phyloP scores from a whole-genome alignment of 2,113 vertebrate species.

The Myotis yumanensis region DNA sequence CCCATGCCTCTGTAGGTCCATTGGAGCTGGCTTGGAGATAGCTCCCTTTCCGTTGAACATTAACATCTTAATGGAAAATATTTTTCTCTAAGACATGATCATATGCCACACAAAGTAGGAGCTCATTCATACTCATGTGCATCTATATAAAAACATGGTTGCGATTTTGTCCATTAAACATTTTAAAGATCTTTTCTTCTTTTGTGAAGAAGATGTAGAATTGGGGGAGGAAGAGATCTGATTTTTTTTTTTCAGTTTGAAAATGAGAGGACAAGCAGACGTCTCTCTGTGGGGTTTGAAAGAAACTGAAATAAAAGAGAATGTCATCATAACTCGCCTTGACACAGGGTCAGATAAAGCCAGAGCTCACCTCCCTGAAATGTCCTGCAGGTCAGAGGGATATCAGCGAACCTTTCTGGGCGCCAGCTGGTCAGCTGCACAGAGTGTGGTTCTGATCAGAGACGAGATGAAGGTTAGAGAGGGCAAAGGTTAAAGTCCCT shows the following conservation, averaged over 20 bases:
- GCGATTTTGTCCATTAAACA: background rate
- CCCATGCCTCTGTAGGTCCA: background rate
- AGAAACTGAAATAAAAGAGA: constrained; percentile 69
- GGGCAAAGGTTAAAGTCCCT: constrained; percentile 74
- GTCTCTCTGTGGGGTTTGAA: constrained; percentile 47
- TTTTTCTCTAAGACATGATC: background rate
- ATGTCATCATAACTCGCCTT: background rate
- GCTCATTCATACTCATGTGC: background rate
- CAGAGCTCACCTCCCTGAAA: constrained; percentile 67
- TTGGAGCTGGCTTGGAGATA: background rate
- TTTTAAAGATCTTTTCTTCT: constrained; percentile 25
- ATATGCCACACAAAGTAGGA: background rate
- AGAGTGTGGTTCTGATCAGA: constrained; percentile 70
- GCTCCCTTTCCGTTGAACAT: background rate
- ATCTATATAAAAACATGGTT: background rate
- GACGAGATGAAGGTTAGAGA: constrained; percentile 51
- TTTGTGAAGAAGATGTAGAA: constrained; percentile 29
- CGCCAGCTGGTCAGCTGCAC: constrained; percentile 65
- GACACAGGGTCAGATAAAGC: constrained; percentile 68
- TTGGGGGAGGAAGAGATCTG: background rate
- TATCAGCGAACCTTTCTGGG: constrained; percentile 73
- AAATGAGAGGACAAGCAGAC: constrained; percentile 27
- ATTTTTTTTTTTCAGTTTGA: constrained; percentile 30
- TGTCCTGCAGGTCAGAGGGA: constrained; percentile 69
- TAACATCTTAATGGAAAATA: background rate